A percentile compares a stretch with the other conserved stretches of the same genome.
Conservation (phyloP, 1,140 invertebrate species). For the Brachionus paranguensis region DNA sequence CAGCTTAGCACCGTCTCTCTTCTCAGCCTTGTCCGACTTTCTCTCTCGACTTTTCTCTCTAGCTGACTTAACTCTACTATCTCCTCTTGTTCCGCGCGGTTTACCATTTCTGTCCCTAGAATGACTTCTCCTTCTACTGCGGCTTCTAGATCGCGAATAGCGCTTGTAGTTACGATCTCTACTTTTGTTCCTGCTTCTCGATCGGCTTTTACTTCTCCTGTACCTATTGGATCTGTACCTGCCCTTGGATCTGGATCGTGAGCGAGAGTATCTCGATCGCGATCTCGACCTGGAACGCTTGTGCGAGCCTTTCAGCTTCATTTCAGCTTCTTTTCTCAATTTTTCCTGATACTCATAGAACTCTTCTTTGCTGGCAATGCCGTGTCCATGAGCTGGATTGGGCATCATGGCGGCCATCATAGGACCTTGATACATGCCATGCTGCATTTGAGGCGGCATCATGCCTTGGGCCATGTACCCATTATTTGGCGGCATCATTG, state of each 20-base stretch:
- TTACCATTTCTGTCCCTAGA: not conserved
- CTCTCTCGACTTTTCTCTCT: not conserved
- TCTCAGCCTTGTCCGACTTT: not conserved
- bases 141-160: not conserved
- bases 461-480: not conserved
- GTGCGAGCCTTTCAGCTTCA: not conserved
- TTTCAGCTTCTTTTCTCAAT: constrained; percentile 19
- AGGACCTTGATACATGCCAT: not conserved
- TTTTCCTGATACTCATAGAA: constrained; percentile 26
- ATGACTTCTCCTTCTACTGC: not conserved
- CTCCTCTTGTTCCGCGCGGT: not conserved
- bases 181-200: not conserved
- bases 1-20: not conserved
- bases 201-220: not conserved
- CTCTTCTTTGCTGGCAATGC: not conserved
- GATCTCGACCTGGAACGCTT: not conserved
- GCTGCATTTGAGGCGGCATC: not conserved
- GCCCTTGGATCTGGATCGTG: not conserved
- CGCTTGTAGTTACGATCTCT: not conserved
- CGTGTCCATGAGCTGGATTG: not conserved
- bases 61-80: not conserved
- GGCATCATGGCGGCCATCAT: not conserved
- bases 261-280: not conserved
- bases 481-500: not conserved
- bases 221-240: not conserved